Evolutionary conservation across 1,140 invertebrate species (phyloP).

Genomic region (Nebria ingens): DNA sequence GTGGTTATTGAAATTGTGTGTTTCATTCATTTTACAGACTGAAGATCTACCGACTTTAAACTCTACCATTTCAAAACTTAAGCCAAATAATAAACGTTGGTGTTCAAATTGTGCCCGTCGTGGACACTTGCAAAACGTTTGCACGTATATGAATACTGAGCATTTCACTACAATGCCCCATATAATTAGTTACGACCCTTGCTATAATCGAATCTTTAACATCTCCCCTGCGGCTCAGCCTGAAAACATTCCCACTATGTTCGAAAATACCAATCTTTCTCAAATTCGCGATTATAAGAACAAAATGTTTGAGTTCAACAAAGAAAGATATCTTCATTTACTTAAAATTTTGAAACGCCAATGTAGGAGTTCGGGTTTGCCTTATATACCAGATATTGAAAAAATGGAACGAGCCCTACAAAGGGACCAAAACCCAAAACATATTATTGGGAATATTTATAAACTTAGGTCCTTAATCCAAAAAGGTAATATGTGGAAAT

Average conservation of each 20-base stretch:
- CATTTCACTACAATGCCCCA: not conserved
- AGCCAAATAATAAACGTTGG: not conserved
- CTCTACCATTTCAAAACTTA: not conserved
- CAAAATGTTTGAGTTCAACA: not conserved
- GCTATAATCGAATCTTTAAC: not conserved
- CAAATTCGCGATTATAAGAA: not conserved
- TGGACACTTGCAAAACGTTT: not conserved
- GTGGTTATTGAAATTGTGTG: not conserved
- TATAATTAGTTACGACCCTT: not conserved
- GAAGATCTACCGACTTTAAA: slow-evolving; percentile 26
- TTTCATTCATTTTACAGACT: slow-evolving; percentile 28
- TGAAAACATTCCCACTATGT: not conserved
- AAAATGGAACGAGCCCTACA: not conserved
- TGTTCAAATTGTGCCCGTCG: not conserved
- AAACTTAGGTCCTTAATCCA: not conserved
- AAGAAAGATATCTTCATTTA: not conserved
- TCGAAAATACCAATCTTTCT: not conserved
- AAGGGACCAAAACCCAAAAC: not conserved
- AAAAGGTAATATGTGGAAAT: too few relatives aligned
- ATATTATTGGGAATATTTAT: not conserved
- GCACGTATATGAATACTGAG: not conserved
- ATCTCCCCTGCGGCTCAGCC: not conserved
- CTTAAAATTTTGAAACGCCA: not conserved
- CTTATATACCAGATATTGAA: not conserved
- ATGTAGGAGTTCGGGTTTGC: not conserved